A percentile compares a stretch with the other conserved stretches of the same genome.
phyloP scores from a whole-genome alignment of 2,797 vertebrate genomes.

The Heliangelus exortis region DNA sequence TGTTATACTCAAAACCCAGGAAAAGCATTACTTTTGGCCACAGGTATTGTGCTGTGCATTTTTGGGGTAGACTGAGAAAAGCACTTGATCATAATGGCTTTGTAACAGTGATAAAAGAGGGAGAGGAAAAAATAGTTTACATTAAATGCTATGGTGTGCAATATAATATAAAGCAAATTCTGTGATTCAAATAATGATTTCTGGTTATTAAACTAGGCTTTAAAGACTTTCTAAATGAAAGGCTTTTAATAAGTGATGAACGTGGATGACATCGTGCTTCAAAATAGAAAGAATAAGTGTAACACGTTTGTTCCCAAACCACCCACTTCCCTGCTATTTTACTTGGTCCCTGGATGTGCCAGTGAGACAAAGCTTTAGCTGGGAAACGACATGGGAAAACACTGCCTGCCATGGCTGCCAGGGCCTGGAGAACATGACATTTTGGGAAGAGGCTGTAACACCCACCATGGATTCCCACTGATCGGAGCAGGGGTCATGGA shows the following conservation, averaged over 20 bases:
- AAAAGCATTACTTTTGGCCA: neutral
- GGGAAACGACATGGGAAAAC: neutral
- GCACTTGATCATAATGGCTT: constrained; percentile 9
- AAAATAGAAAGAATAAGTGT: constrained; percentile 43
- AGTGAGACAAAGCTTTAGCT: neutral
- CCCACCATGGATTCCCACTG: neutral
- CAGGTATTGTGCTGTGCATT: neutral
- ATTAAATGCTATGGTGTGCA: constrained; percentile 24
- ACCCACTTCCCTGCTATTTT: neutral
- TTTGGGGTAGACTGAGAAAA: constrained; percentile 18
- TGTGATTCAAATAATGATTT: constrained; percentile 61
- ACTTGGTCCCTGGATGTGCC: neutral
- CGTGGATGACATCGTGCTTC: constrained; percentile 16
- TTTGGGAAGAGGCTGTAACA: neutral
- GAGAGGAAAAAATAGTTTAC: constrained; percentile 35
- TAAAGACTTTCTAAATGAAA: constrained; percentile 64
- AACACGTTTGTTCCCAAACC: constrained; percentile 8
- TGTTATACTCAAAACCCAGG: neutral
- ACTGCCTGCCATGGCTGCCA: neutral
- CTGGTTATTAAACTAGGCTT: constrained; percentile 59
- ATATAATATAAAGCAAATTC: constrained; percentile 64
- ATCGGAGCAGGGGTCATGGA: fast-evolving
- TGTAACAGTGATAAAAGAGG: constrained; percentile 15
- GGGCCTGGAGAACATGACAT: neutral
- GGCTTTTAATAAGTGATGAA: constrained; percentile 66